Conservation (phyloP, 2,888 invertebrate genomes). For the Orthonevra nobilis region DNA sequence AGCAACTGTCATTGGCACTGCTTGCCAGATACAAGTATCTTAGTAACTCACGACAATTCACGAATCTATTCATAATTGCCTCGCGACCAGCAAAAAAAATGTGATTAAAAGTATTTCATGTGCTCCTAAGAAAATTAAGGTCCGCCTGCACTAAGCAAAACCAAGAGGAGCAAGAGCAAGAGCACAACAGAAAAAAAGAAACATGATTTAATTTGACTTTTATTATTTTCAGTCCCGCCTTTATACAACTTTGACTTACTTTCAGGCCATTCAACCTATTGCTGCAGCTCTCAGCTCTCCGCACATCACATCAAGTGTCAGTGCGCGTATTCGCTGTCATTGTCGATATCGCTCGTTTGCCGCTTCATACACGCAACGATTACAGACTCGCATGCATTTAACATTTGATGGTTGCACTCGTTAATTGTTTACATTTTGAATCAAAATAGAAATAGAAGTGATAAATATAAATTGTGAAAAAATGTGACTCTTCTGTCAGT, state of each 20-base stretch:
- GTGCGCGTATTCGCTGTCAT: conserved; percentile 45
- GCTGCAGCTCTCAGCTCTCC: conserved; percentile 36
- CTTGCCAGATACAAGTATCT: too few relatives aligned
- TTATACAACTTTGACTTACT: conserved; percentile 80
- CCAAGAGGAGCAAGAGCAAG: conserved; percentile 27
- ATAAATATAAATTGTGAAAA: too few relatives aligned
- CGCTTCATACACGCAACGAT: conserved; percentile 9
- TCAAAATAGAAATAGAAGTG: conserved; percentile 58
- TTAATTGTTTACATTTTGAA: conserved; percentile 26
- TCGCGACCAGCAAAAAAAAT: not conserved
- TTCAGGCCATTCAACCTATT: conserved; percentile 78
- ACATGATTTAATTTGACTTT: conserved; percentile 24
- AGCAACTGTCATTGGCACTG: too few relatives aligned
- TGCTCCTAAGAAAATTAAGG: too few relatives aligned
- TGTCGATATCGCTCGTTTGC: conserved; percentile 30
- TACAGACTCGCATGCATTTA: conserved; percentile 19
- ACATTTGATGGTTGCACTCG: too few relatives aligned
- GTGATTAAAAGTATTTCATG: too few relatives aligned
- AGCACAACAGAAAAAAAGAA: conserved; percentile 37
- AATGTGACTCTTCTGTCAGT: conserved; percentile 53
- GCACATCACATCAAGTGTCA: conserved; percentile 66
- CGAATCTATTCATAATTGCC: too few relatives aligned
- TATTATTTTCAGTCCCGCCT: conserved; percentile 32
- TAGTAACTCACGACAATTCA: too few relatives aligned
- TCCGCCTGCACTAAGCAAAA: not conserved